Base-by-base conservation (phyloP, 1,140 invertebrate genomes). In the Eueides isabella region DNA sequence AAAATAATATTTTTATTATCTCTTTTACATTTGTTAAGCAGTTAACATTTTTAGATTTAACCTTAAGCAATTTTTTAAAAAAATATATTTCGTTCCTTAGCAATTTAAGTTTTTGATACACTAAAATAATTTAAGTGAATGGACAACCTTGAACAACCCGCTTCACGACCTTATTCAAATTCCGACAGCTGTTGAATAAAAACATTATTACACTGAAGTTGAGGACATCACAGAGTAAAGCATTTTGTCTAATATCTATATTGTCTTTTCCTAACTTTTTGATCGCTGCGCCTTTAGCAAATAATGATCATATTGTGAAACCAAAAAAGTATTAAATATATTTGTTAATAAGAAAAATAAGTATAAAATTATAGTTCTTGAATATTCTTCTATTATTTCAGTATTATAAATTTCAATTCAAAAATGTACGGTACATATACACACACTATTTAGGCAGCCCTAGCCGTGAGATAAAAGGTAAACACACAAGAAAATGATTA, bases 91-190 rank as follows among this genome's bases (percentile, higher is more conserved):
- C 16, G n/a, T 23, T 55, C 26, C 6, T 7, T 11, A 23, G 48
- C 7, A n/a, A 12, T 55, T 55, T 11, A 26, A 26, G 48, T 11
- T 7, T 55, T 23, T 23, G 12, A 55, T 55, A 26, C 23, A 55
- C 7, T 55, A 55, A 70, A 65, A 64, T 63, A 41, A 11, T 64
- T 30, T 29, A 71, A 80, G 70, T 71, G 82, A 90, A 89, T 71
- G 83, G 82, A 78, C 84, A 81, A 91, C 89, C 89, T 91, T 91
- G 89, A 80, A 82, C 73, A 72, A 80, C 75, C 78, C 79, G 82
- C 75, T 79, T 81, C 55, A 76, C 81, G 72, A 83, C 82, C 77
- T 85, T 83, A 77, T 72, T 77, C 62, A 83, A 71, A 76, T 79
- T 74, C 69, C 77, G 65, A 81, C 79, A 79, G 72, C 83, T 81